Evolutionary conservation across 30 jellyfish, hydroid and myxozoan genomes (phyloP), one percentile per base, ranked within the genome.

Genomic region (Hydra vulgaris): DNA sequence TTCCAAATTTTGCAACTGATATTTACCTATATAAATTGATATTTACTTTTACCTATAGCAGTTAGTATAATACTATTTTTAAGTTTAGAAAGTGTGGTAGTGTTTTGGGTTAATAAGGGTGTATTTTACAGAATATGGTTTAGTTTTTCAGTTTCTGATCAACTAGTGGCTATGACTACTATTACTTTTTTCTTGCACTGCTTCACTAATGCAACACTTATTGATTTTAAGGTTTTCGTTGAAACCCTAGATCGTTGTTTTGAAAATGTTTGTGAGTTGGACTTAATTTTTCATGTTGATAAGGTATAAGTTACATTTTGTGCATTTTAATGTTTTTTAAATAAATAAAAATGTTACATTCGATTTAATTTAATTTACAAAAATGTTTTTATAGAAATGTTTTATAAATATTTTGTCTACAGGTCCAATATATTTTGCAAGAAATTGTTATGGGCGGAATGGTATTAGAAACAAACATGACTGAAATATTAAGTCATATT

Each of bases 391-490:
- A n/a, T n/a, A n/a, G n/a, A n/a, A n/a, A n/a, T n/a, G 61, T 40
- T 40, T 40, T 21, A 53, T n/a, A 19, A 22, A 68, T 5, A 15
- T 79, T 0, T 15, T 55, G 54, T n/a, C n/a, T 26, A 18, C 52
- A 90, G 97, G 98, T 91, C n/a, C 95, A 91, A 54, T 85, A 91
- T 54, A 87, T 91, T 0, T 54, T 91, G 69, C 86, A 82, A 78
- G 98, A 91, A 53, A 91, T 91, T 23, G 98, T 91, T 0, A 86
- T 91, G 96, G 98, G 98, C 53, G 98, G 98, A 17, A 91, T 91
- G 98, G 98, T 91, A 67, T 81, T 91, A 0, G 98, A 91, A 76
- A 91, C 98, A 18, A 91, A 91, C 81, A 91, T 91, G 98, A 18
- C 95, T 7, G 98, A 91, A 74, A 91, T 91, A 21, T 53, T 91